Percentiles rank a stretch among this genome's conserved stretches.
phyloP scores from a whole-genome alignment of 2,888 invertebrate genomes.

The Ellobium chinense region DNA sequence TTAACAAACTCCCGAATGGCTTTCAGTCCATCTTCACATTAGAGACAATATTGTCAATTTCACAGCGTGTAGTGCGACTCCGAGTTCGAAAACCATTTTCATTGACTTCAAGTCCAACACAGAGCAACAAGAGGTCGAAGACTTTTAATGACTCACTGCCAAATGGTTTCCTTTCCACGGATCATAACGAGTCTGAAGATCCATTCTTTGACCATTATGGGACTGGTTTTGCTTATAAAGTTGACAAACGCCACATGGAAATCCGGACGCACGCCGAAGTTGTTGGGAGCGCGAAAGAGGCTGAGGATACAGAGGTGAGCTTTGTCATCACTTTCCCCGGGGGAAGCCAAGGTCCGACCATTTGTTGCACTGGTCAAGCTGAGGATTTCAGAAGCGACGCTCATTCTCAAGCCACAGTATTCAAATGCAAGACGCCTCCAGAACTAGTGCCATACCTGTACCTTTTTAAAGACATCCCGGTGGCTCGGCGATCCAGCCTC shows the following conservation, averaged over 20 bases:
- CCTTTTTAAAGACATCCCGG: slow-evolving; percentile 8
- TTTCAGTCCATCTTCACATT: neutral
- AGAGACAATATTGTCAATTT: neutral
- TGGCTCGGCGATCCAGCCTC: slow-evolving; percentile 23
- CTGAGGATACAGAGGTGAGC: neutral
- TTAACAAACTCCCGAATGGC: neutral
- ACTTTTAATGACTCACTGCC: too few relatives aligned
- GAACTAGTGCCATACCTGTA: neutral
- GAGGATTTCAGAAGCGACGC: neutral
- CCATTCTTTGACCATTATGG: slow-evolving; percentile 27
- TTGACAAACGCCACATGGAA: neutral
- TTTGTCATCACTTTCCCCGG: neutral
- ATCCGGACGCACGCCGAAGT: slow-evolving; percentile 24
- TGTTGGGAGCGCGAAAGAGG: slow-evolving; percentile 15
- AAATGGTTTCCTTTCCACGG: too few relatives aligned
- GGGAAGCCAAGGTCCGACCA: too few relatives aligned
- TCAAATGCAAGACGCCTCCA: slow-evolving; percentile 23
- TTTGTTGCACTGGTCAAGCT: neutral
- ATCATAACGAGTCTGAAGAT: neutral
- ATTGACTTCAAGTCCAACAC: neutral
- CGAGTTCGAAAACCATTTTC: slow-evolving; percentile 13
- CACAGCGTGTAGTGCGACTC: slow-evolving; percentile 30
- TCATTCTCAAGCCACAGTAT: slow-evolving; percentile 13
- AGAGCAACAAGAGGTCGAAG: too few relatives aligned
- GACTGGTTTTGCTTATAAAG: slow-evolving; percentile 23